phyloP scores from a whole-genome alignment of 2,888 invertebrate genomes.

The Dinocampus coccinellae region DNA sequence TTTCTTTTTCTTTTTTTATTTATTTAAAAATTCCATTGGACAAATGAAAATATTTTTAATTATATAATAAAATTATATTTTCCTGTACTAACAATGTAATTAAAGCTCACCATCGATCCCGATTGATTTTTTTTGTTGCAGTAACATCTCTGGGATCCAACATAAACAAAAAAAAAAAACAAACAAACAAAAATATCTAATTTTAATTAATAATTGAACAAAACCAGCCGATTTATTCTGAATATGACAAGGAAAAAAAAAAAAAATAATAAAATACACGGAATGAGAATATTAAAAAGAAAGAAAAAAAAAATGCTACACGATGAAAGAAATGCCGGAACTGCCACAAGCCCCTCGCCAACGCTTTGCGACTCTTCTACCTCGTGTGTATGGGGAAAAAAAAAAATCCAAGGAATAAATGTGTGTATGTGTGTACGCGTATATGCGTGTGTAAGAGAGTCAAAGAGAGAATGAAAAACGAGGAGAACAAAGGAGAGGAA shows the following conservation, averaged over 20 bases:
- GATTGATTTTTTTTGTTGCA: conserved; percentile 61
- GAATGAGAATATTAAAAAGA: conserved; percentile 32
- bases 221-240: conserved; percentile 49
- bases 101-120: conserved; percentile 27
- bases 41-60: neutral
- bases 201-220: conserved; percentile 62
- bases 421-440: neutral
- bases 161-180: conserved; percentile 33
- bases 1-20: neutral
- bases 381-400: conserved; percentile 21
- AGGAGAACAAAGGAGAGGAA: neutral
- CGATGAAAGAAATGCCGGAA: conserved; percentile 40
- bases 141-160: conserved; percentile 66
- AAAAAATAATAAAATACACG: conserved; percentile 12
- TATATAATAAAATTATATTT: neutral
- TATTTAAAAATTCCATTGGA: neutral
- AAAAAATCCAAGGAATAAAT: neutral
- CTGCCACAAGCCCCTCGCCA: conserved; percentile 38
- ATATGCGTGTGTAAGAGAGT: conserved; percentile 14
- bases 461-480: neutral
- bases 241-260: conserved; percentile 40
- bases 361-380: conserved; percentile 26
- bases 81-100: conserved; percentile 13
- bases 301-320: conserved; percentile 29
- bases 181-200: conserved; percentile 62